Conservation (phyloP, 2,113 vertebrate genomes). For the Coracopsis vasa region DNA sequence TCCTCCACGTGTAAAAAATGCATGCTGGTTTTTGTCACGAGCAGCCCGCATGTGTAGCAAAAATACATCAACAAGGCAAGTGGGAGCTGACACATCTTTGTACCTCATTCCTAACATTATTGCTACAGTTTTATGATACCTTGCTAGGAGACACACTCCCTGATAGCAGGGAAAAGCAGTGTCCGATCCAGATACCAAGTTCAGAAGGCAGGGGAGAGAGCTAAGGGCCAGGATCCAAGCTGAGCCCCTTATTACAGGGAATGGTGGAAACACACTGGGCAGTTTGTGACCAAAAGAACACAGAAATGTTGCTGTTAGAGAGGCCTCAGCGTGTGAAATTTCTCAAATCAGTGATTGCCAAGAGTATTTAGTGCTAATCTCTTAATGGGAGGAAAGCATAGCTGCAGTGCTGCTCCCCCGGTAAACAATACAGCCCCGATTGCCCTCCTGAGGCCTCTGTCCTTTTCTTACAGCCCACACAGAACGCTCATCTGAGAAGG, state of each 20-base stretch:
- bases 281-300: not conserved
- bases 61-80: not conserved
- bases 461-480: slow-evolving; percentile 16
- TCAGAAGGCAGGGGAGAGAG: not conserved
- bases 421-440: not conserved
- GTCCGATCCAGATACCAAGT: not conserved
- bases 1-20: not conserved
- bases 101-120: not conserved
- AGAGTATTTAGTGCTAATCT: not conserved
- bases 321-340: not conserved
- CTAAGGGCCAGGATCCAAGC: not conserved
- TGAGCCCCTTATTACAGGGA: not conserved
- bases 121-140: not conserved
- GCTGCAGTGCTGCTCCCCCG: not conserved
- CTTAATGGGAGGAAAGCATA: not conserved
- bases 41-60: not conserved
- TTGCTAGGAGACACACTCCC: rapidly evolving
- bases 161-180: not conserved
- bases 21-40: not conserved
- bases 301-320: not conserved
- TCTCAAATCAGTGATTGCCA: not conserved
- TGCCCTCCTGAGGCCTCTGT: not conserved
- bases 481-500: slow-evolving; percentile 10
- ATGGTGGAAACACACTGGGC: not conserved
- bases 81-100: not conserved